Conservation (phyloP, 1,140 invertebrate genomes). For the Megathymus violae region DNA sequence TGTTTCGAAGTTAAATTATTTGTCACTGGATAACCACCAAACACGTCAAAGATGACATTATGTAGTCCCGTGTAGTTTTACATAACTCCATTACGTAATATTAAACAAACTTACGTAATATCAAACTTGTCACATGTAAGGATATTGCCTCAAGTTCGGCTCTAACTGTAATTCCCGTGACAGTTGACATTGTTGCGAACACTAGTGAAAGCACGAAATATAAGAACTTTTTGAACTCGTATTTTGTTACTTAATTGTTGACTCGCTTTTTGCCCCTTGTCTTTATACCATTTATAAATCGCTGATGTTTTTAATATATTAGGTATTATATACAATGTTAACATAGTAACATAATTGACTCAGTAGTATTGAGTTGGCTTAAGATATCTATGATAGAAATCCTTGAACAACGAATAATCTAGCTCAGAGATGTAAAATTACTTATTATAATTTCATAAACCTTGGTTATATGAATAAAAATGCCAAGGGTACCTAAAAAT, state of each 20-base stretch:
- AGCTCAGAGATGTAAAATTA: too few relatives aligned
- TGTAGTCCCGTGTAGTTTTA: slow-evolving; percentile 5
- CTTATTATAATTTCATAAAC: too few relatives aligned
- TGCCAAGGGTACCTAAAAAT: too few relatives aligned
- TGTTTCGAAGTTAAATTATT: too few relatives aligned
- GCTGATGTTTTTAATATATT: too few relatives aligned
- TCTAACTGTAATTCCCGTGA: slow-evolving; percentile 24
- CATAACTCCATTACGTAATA: not conserved
- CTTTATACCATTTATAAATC: not conserved
- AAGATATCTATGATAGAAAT: too few relatives aligned
- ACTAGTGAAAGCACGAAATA: not conserved
- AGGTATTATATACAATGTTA: too few relatives aligned
- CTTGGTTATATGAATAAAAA: too few relatives aligned
- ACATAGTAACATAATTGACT: too few relatives aligned
- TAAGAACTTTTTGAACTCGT: slow-evolving; percentile 8
- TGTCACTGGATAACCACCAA: too few relatives aligned
- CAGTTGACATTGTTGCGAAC: slow-evolving; percentile 19
- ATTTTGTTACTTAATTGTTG: slow-evolving; percentile 12
- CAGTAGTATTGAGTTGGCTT: too few relatives aligned
- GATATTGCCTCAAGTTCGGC: slow-evolving; percentile 5
- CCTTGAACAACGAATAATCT: too few relatives aligned
- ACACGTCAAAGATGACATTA: slow-evolving; percentile 1
- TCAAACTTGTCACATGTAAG: slow-evolving; percentile 14
- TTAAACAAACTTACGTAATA: slow-evolving; percentile 9
- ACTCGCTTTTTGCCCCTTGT: not conserved